Evolutionary conservation across 1,140 invertebrate species (phyloP).

Genomic region (Eupeodes corollae): DNA sequence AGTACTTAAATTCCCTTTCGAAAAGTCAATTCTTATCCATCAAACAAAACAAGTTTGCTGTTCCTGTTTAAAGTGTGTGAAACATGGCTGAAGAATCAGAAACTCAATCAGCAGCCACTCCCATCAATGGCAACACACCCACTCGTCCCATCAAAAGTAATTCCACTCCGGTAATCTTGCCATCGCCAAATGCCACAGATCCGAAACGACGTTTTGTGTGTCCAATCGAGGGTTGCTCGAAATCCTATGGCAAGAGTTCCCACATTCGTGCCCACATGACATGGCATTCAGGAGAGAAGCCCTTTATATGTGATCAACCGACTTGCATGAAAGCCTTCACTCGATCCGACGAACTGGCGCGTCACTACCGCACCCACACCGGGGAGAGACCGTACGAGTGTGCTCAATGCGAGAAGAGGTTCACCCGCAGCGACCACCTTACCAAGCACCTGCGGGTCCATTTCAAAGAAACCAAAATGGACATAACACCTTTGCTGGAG

Average conservation of each 20-base stretch:
- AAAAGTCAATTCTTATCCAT: too few relatives aligned
- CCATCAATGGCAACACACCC: too few relatives aligned
- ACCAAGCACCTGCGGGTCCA: slow-evolving; percentile 76
- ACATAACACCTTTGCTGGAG: too few relatives aligned
- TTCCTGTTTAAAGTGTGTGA: too few relatives aligned
- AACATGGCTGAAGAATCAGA: too few relatives aligned
- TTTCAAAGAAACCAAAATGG: slow-evolving; percentile 32
- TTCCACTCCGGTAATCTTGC: slow-evolving; percentile 8
- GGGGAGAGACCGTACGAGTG: slow-evolving; percentile 73
- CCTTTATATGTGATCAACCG: slow-evolving; percentile 45
- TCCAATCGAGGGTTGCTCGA: slow-evolving; percentile 31
- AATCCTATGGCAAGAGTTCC: slow-evolving; percentile 35
- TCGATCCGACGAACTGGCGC: slow-evolving; percentile 33
- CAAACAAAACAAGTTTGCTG: too few relatives aligned
- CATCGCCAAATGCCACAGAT: slow-evolving; percentile 21
- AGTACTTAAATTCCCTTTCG: too few relatives aligned
- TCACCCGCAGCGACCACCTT: slow-evolving; percentile 74
- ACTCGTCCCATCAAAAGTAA: too few relatives aligned
- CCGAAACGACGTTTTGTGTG: slow-evolving; percentile 30
- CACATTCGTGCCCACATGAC: slow-evolving; percentile 33
- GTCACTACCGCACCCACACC: slow-evolving; percentile 50
- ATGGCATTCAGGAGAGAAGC: slow-evolving; percentile 39
- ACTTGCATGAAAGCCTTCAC: slow-evolving; percentile 44
- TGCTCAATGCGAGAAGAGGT: slow-evolving; percentile 58
- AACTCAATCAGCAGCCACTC: too few relatives aligned